Evolutionary conservation across 2,797 vertebrate species (phyloP).

Genomic region (Cossypha polioptera): DNA sequence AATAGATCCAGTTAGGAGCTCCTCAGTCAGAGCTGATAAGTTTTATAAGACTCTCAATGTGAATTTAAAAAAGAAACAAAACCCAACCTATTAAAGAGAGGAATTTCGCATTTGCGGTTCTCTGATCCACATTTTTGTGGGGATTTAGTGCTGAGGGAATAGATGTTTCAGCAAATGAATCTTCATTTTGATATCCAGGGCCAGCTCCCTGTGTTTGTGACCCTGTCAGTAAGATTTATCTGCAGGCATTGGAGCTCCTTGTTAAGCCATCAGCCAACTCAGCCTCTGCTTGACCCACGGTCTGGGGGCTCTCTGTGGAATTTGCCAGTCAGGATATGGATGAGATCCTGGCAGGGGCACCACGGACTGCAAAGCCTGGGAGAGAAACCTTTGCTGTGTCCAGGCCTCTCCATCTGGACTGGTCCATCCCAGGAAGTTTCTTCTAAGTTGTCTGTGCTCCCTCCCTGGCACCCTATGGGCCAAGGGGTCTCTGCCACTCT

Average conservation of each 20-base stretch:
- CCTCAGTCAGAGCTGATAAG: conserved; percentile 21
- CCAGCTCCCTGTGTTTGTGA: background rate
- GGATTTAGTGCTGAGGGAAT: background rate
- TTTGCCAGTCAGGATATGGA: background rate
- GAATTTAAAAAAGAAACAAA: background rate
- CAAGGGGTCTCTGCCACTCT: background rate
- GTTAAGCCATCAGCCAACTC: background rate
- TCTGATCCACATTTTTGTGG: background rate
- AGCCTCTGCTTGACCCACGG: background rate
- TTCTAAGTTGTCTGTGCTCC: background rate
- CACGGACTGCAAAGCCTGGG: background rate
- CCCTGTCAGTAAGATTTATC: background rate
- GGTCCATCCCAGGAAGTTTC: background rate
- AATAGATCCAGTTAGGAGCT: conserved; percentile 40
- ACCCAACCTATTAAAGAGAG: background rate
- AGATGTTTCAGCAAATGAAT: background rate
- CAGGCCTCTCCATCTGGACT: background rate
- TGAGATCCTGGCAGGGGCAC: background rate
- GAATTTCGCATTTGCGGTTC: background rate
- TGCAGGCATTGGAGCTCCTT: background rate
- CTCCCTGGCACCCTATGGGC: rapidly evolving
- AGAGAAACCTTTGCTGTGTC: background rate
- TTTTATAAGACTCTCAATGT: conserved; percentile 12
- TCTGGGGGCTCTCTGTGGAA: background rate
- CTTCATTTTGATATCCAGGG: background rate